Percentiles rank a stretch among this genome's conserved stretches.
These are phyloP conservation scores for Brachyalestes nurse DNA, from an alignment of 2,797 vertebrate species.

Conservation along the genomic window DNA sequence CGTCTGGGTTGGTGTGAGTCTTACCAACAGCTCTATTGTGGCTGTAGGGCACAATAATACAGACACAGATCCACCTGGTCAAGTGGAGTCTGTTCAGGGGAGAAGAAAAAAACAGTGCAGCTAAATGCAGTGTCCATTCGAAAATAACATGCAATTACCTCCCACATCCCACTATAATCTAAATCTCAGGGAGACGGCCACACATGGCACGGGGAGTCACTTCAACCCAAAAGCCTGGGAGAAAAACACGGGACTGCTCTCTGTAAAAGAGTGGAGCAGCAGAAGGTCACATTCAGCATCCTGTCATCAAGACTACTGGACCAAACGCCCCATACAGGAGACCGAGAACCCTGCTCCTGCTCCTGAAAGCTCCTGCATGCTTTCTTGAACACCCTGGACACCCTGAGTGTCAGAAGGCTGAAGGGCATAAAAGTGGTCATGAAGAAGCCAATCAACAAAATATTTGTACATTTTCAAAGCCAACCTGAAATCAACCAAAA, in stretches of 20 bases:
- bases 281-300: not conserved
- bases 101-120: not conserved
- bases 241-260: constrained; percentile 1
- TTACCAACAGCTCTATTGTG: not conserved
- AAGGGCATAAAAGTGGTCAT: not conserved
- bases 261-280: not conserved
- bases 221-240: not conserved
- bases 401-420: not conserved
- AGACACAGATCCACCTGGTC: constrained; percentile 27
- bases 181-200: constrained; percentile 22
- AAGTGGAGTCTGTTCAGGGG: constrained; percentile 12
- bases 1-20: not conserved
- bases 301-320: not conserved
- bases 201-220: constrained; percentile 21
- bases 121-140: constrained; percentile 37
- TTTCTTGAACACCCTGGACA: no score
- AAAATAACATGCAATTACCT: constrained; percentile 44
- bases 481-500: no score
- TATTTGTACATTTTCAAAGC: no score
- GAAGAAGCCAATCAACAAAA: no score
- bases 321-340: no score
- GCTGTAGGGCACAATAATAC: not conserved
- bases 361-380: not conserved
- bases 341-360: not conserved
- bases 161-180: constrained; percentile 38